These are phyloP conservation scores for Epirrita christyi DNA, from an alignment of 2,888 invertebrate genomes.

Conservation along the genomic window DNA sequence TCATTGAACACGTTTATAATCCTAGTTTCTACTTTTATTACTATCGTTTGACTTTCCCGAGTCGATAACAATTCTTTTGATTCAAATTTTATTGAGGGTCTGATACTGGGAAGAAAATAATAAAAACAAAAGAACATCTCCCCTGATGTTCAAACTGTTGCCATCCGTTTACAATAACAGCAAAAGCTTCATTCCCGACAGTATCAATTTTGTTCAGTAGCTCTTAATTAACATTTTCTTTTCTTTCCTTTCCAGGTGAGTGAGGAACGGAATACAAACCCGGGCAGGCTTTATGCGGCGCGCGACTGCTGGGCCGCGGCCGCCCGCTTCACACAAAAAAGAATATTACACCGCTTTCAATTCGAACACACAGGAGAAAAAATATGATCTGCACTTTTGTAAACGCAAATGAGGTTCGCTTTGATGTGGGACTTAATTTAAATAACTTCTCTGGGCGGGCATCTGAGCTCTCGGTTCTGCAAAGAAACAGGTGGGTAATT, in stretches of 20 bases:
- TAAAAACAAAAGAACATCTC: constrained; percentile 45
- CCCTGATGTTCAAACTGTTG: constrained; percentile 55
- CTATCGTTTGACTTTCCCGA: background rate
- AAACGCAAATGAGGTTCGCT: constrained; percentile 79
- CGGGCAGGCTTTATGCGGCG: constrained; percentile 69
- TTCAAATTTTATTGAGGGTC: constrained; percentile 18
- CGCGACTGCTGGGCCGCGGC: constrained; percentile 47
- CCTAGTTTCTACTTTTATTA: constrained; percentile 8
- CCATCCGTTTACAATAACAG: constrained; percentile 74
- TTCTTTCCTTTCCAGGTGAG: constrained; percentile 84
- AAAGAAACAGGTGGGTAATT: constrained; percentile 50
- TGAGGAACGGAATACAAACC: constrained; percentile 76
- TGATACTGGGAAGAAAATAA: constrained; percentile 26
- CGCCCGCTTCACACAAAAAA: constrained; percentile 69
- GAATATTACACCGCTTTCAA: constrained; percentile 80
- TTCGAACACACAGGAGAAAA: constrained; percentile 75
- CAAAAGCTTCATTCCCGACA: constrained; percentile 68
- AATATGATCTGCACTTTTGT: constrained; percentile 82
- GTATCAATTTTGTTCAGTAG: constrained; percentile 81
- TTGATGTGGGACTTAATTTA: constrained; percentile 74
- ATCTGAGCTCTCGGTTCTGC: constrained; percentile 44
- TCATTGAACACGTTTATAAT: constrained; percentile 14
- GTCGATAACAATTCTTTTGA: constrained; percentile 16
- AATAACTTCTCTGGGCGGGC: constrained; percentile 62
- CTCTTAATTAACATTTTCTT: constrained; percentile 84